A percentile compares a stretch with the other conserved stretches of the same genome.
These are phyloP conservation scores for Pristionchus exspectatus DNA, from an alignment of 2,888 invertebrate species.

Conservation along the genomic window DNA sequence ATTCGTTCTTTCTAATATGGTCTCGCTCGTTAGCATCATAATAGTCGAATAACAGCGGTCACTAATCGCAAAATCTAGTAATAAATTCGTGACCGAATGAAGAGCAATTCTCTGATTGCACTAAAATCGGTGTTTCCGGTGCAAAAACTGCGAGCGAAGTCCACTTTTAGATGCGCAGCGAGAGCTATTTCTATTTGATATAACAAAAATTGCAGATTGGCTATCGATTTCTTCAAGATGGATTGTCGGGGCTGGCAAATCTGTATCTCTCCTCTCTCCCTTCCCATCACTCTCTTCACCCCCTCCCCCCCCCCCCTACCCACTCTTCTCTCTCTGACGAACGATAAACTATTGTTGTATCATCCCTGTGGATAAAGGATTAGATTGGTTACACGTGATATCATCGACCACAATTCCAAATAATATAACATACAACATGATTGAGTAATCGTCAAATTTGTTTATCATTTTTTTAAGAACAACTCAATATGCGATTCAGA, in stretches of 20 bases:
- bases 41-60: background rate
- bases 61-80: background rate
- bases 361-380: constrained; percentile 38
- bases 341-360: constrained; percentile 40
- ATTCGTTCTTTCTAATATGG: background rate
- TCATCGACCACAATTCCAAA: background rate
- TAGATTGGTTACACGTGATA: constrained; percentile 34
- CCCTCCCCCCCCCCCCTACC: background rate
- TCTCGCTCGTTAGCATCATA: constrained; percentile 16
- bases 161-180: background rate
- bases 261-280: constrained; percentile 30
- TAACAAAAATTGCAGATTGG: background rate
- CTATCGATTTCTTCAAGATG: constrained; percentile 20
- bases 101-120: background rate
- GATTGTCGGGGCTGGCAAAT: constrained; percentile 48
- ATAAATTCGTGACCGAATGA: background rate
- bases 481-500: no score
- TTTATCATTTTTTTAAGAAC: no score
- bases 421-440: background rate
- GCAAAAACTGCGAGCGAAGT: constrained; percentile 1
- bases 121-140: constrained; percentile 34
- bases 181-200: background rate
- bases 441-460: background rate
- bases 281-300: background rate
- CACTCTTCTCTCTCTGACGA: constrained; percentile 39